Base-by-base conservation (phyloP, 2,113 vertebrate genomes). In the Cololabis saira region DNA sequence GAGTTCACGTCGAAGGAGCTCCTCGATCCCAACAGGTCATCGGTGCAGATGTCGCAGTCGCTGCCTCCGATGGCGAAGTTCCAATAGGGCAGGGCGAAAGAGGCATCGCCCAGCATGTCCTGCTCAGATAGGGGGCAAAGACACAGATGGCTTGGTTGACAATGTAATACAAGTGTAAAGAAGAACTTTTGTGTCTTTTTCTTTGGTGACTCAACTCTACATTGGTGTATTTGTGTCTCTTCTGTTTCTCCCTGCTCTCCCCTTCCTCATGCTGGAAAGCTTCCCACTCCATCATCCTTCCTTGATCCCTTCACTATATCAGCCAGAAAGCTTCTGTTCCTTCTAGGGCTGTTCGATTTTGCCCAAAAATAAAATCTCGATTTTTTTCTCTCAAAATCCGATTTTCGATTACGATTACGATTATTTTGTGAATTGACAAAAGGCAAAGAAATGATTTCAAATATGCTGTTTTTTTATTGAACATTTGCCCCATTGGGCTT, bases 51-150 rank as follows among this genome's bases (percentile, higher is more conserved):
- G 71, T 98, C 95, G 42, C 96, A 98, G 0, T 90, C 83, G 1
- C 92, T 96, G 81, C 92, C 94, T n/a, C 97, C 96, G 8, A 94
- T 97, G 54, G 96, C 96, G 81, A 99, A 98, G 85, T 99, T 98
- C 96, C 97, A 98, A 84, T 97, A 99, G 2, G 97, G 97, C 19
- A 99, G 92, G 48, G 95, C 95, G 49, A 99, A 98, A 3, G 89
- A 88, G 7, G 94, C 88, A 21, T 98, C 92, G 5, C 90, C 92
- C 19, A 98, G 79, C 95, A 98, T 96, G 52, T 95, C 93, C 97
- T 98, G 74, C 27, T 43, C 3, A 3, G 45, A 67, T 2, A 9
- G 12, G 43, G 40, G 43, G 40, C 3, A 47, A 15, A 18, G 8
- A 15, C 2, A 18, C 8, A 7, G 16, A 16, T 9, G 42, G 42